Conservation (phyloP, 2,797 vertebrate species). For the Gallinago solitaria region DNA sequence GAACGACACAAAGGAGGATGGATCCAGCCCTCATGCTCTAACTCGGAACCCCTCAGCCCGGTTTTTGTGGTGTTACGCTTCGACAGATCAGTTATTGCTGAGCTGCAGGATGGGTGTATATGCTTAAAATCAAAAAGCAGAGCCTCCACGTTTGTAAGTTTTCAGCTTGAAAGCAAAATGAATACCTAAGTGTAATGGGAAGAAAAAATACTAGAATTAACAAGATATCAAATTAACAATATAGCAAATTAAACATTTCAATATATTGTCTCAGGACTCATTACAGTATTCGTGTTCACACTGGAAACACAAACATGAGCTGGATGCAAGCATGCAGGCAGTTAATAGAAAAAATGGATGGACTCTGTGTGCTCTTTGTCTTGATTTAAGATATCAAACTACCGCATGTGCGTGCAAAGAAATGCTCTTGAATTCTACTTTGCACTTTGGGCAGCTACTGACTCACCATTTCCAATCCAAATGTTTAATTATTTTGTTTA, state of each 20-base stretch:
- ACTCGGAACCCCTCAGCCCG: background rate
- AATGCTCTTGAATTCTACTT: conserved; percentile 23
- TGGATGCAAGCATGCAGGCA: background rate
- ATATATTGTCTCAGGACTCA: background rate
- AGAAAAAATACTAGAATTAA: background rate
- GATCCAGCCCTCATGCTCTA: background rate
- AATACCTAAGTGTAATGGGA: background rate
- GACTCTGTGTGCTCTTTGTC: background rate
- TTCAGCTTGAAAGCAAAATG: background rate
- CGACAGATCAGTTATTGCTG: background rate
- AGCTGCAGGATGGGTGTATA: background rate
- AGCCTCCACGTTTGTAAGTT: background rate
- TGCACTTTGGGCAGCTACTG: conserved; percentile 19
- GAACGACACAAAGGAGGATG: background rate
- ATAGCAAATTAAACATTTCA: background rate
- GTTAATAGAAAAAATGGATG: background rate
- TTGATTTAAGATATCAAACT: conserved; percentile 6
- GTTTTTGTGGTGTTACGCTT: background rate
- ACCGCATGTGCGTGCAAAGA: background rate
- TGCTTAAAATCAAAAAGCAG: background rate
- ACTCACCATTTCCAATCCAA: conserved; percentile 59
- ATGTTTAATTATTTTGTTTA: conserved; percentile 62
- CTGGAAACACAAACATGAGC: background rate
- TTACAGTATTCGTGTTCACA: background rate
- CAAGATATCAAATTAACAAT: background rate